Conservation (phyloP, 1,140 invertebrate species). For the Orius insidiosus region DNA sequence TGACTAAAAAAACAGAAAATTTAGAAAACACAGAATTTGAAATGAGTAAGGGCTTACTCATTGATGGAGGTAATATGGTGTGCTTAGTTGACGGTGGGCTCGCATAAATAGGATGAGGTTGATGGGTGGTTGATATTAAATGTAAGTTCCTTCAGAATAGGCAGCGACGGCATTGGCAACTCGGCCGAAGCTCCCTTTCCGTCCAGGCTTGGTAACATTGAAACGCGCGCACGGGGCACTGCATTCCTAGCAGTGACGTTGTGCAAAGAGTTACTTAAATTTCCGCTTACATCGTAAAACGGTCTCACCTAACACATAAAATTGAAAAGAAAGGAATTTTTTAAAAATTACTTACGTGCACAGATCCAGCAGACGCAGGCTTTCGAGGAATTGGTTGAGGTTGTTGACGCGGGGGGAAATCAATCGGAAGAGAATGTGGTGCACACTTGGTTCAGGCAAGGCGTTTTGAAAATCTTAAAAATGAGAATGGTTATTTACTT, state of each 20-base stretch:
- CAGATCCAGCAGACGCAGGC: slow-evolving; percentile 16
- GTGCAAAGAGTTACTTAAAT: slow-evolving; percentile 25
- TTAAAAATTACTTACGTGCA: slow-evolving; percentile 17
- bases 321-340: background rate
- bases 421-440: slow-evolving; percentile 8
- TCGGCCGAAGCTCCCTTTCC: background rate
- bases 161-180: slow-evolving; percentile 9
- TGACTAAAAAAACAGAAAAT: slow-evolving; percentile 14
- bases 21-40: background rate
- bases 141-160: slow-evolving; percentile 13
- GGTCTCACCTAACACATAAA: background rate
- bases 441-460: slow-evolving; percentile 24
- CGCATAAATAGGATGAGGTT: slow-evolving; percentile 13
- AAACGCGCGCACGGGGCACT: background rate
- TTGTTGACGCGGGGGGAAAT: slow-evolving; percentile 12
- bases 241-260: slow-evolving; percentile 21
- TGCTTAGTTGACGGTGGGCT: slow-evolving; percentile 10
- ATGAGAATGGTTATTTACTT: no score
- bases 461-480: slow-evolving; percentile 30
- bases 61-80: slow-evolving; percentile 4
- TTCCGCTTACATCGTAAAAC: slow-evolving; percentile 2
- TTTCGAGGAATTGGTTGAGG: slow-evolving; percentile 12
- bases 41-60: background rate
- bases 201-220: slow-evolving; percentile 5
- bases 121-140: slow-evolving; percentile 1